These are phyloP conservation scores for Vombatus ursinus DNA, from an alignment of 2,113 vertebrate species.

Conservation along the genomic window DNA sequence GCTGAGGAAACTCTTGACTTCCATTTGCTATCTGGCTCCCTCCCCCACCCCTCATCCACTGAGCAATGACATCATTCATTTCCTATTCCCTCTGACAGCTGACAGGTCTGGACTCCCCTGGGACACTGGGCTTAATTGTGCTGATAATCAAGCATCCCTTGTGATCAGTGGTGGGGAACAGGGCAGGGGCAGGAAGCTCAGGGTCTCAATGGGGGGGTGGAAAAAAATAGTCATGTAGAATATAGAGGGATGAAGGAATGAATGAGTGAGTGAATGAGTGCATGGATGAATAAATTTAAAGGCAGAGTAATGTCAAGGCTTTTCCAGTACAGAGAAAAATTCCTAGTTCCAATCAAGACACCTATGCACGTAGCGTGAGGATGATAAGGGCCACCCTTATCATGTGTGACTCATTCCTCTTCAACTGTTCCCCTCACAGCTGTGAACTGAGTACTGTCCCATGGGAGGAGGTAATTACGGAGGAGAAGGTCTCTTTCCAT, in stretches of 20 bases:
- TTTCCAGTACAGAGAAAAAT: background rate
- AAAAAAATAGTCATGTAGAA: background rate
- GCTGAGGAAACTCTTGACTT: background rate
- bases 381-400: background rate
- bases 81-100: background rate
- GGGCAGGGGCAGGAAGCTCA: background rate
- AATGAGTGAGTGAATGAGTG: background rate
- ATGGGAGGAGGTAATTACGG: background rate
- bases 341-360: background rate
- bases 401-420: background rate
- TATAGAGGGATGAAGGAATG: background rate
- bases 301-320: background rate
- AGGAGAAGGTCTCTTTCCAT: background rate
- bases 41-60: background rate
- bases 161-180: background rate
- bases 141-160: background rate
- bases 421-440: constrained; percentile 26
- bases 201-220: background rate
- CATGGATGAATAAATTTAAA: background rate
- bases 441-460: background rate
- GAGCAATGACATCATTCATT: background rate
- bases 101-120: background rate
- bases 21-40: background rate
- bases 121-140: background rate
- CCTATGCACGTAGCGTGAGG: background rate